Conservation (phyloP, 2,797 vertebrate species). For the Rhyacichthys aspro region DNA sequence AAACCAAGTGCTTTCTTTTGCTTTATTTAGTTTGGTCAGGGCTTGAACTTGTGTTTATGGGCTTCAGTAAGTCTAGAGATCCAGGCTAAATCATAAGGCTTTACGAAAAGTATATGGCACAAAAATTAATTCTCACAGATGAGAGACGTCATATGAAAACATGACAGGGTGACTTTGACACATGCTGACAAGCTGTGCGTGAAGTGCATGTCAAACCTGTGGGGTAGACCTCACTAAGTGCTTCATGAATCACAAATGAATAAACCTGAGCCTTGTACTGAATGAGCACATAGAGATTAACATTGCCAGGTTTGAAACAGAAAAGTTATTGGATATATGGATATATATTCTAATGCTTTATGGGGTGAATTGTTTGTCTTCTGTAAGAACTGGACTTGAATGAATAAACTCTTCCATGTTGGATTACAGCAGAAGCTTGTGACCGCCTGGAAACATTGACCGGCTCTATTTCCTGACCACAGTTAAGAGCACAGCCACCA, state of each 20-base stretch:
- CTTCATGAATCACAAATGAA: conserved; percentile 56
- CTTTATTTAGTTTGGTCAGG: conserved; percentile 72
- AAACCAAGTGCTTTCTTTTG: conserved; percentile 44
- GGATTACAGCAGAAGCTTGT: conserved; percentile 41
- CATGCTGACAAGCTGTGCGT: conserved; percentile 48
- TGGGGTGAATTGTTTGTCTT: conserved; percentile 66
- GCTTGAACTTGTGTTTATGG: conserved; percentile 65
- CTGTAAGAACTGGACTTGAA: conserved; percentile 52
- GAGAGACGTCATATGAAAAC: conserved; percentile 43
- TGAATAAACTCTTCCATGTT: conserved; percentile 67
- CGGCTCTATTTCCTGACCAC: conserved; percentile 60
- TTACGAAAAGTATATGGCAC: conserved; percentile 46
- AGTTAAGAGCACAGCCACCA: conserved; percentile 48
- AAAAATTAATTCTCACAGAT: conserved; percentile 3
- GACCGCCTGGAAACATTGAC: conserved; percentile 70
- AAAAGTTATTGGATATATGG: conserved; percentile 31
- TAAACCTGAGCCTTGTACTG: conserved; percentile 30
- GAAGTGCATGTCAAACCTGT: conserved; percentile 44
- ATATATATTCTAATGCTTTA: conserved; percentile 57
- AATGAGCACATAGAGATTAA: conserved; percentile 48
- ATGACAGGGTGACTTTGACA: conserved; percentile 49
- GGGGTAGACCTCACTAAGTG: conserved; percentile 40
- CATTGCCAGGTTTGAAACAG: conserved; percentile 44
- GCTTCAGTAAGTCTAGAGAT: conserved; percentile 51
- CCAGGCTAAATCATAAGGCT: conserved; percentile 42